Evolutionary conservation across 2,797 vertebrate genomes (phyloP), one percentile per base, ranked within the genome.

Genomic region (Gallinago nigripennis): DNA sequence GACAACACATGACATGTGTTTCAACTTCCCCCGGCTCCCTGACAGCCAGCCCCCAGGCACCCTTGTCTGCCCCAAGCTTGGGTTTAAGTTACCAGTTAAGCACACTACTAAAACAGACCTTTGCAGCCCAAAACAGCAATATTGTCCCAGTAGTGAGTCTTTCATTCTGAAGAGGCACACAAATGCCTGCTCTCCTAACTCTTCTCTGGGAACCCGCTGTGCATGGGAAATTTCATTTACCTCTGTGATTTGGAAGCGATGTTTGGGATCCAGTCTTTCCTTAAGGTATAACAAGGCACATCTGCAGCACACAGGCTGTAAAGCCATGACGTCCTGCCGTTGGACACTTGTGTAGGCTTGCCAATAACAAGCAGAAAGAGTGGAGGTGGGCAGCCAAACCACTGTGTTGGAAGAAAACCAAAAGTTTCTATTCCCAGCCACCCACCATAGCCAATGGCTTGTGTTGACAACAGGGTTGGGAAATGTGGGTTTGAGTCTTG

Each of bases 281-380:
- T 77, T 33, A 45, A 53, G 15, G 48, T 45, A 18, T 23, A 58
- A 33, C 8, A 28, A 7, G 16, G 11, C 16, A 25, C 13, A 48
- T 33, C 35, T 50, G n/a, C 46, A 82, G 39, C 16, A 20, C 35
- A 12, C 1, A 6, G 16, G 41, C 53, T 81, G 9, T 57, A 30
- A 84, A 83, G 33, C 33, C 61, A 43, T 15, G 13, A 28, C 0
- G 2, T 27, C 16, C 25, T 63, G 43, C n/a, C 6, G 0, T n/a
- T 54, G 17, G 75, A 13, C 24, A 4, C 24, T 56, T 48, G 6
- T 20, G 51, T 63, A 51, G 33, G 9, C n/a, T 6, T 11, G 9
- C 9, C 3, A 2, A 9, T 57, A 69, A 69, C n/a, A 77, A 70
- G 25, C 27, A 66, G 88, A 37, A 73, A 91, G 35, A 7, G 9